Conservation (phyloP, 2,113 vertebrate genomes). For the Syrmaticus mikado region DNA sequence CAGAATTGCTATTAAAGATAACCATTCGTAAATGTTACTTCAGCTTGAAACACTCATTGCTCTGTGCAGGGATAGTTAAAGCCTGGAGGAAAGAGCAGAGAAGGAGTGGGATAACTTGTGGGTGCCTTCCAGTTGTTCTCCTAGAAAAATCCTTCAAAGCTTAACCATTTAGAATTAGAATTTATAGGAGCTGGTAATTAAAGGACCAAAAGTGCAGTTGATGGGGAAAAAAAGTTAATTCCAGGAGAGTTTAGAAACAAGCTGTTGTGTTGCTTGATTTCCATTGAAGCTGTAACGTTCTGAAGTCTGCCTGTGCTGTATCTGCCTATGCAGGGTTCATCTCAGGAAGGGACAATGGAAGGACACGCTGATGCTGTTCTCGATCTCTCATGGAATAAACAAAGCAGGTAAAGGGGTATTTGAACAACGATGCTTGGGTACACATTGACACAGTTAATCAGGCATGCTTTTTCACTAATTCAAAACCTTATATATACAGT, state of each 20-base stretch:
- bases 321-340: conserved; percentile 75
- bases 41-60: neutral
- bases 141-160: neutral
- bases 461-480: neutral
- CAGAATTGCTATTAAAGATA: neutral
- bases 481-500: neutral
- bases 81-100: neutral
- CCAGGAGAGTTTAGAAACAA: neutral
- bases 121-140: neutral
- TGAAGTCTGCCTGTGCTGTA: neutral
- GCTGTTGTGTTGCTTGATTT: neutral
- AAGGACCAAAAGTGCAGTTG: neutral
- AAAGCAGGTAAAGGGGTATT: conserved; percentile 82
- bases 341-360: conserved; percentile 76
- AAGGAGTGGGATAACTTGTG: neutral
- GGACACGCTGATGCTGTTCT: conserved; percentile 92
- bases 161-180: neutral
- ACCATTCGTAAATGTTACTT: neutral
- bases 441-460: neutral
- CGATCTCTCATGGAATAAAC: conserved; percentile 95
- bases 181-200: neutral
- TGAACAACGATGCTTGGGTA: neutral
- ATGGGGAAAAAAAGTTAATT: neutral
- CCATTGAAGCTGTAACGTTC: neutral
- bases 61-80: neutral